These are phyloP conservation scores for Madoqua kirkii DNA, from an alignment of 2,113 vertebrate genomes.

Conservation along the genomic window DNA sequence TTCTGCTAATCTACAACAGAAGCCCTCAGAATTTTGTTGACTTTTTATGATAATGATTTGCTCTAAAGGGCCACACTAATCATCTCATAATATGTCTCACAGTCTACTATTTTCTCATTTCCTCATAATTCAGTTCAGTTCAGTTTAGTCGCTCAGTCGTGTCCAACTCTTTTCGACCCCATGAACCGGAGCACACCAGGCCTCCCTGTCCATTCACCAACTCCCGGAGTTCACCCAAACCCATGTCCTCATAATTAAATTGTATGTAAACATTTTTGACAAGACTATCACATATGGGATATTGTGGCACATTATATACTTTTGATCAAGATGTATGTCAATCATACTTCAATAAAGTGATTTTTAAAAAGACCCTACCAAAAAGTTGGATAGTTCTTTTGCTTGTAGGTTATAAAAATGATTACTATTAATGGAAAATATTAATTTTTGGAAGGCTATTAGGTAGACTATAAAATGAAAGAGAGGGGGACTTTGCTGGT, in stretches of 20 bases:
- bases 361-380: not conserved
- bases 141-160: no score
- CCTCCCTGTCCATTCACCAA: no score
- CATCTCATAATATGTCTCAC: not conserved
- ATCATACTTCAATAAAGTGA: not conserved
- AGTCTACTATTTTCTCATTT: not conserved
- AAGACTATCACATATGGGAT: not conserved
- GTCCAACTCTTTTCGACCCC: no score
- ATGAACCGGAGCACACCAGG: no score
- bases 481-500: not conserved
- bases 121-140: not conserved
- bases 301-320: not conserved
- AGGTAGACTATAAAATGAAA: not conserved
- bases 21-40: not conserved
- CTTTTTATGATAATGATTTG: not conserved
- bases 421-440: not conserved
- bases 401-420: not conserved
- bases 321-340: not conserved
- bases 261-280: not conserved
- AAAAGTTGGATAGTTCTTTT: not conserved
- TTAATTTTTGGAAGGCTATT: not conserved
- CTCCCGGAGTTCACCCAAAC: no score
- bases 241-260: not conserved
- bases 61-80: not conserved
- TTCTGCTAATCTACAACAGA: not conserved